These are phyloP conservation scores for Pluvianellus socialis DNA, from an alignment of 2,113 vertebrate species.

Conservation along the genomic window DNA sequence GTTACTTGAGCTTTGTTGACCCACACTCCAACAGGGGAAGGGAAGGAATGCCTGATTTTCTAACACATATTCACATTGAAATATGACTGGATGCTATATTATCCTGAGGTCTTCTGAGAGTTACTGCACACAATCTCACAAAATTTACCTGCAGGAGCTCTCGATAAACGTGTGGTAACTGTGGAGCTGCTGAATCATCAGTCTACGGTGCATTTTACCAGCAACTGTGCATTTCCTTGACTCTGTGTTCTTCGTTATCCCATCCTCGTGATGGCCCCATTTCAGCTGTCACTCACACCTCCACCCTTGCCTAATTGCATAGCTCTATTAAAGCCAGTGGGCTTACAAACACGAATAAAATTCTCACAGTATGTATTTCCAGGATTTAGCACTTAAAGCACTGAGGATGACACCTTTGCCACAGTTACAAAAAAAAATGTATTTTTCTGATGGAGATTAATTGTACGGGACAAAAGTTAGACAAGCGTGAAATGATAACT, in stretches of 20 bases:
- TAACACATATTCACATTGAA: background rate
- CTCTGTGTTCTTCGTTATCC: background rate
- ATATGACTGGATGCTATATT: background rate
- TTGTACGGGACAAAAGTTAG: background rate
- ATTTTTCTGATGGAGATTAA: background rate
- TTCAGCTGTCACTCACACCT: background rate
- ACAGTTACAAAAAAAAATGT: background rate
- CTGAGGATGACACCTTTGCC: background rate
- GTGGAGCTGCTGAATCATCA: conserved; percentile 43
- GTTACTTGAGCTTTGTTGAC: background rate
- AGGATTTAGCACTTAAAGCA: background rate
- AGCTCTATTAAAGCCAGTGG: background rate
- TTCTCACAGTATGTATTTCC: background rate
- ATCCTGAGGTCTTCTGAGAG: background rate
- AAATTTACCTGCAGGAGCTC: conserved; percentile 27
- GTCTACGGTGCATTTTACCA: background rate
- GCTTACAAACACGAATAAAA: background rate
- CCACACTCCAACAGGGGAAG: background rate
- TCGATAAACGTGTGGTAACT: background rate
- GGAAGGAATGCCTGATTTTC: background rate
- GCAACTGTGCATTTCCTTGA: background rate
- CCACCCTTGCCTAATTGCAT: background rate
- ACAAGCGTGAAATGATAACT: background rate
- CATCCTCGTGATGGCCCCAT: background rate
- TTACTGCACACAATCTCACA: background rate